Evolutionary conservation across 2,797 vertebrate species (phyloP), one percentile per base, ranked within the genome.

Genomic region (Nyctibius grandis): DNA sequence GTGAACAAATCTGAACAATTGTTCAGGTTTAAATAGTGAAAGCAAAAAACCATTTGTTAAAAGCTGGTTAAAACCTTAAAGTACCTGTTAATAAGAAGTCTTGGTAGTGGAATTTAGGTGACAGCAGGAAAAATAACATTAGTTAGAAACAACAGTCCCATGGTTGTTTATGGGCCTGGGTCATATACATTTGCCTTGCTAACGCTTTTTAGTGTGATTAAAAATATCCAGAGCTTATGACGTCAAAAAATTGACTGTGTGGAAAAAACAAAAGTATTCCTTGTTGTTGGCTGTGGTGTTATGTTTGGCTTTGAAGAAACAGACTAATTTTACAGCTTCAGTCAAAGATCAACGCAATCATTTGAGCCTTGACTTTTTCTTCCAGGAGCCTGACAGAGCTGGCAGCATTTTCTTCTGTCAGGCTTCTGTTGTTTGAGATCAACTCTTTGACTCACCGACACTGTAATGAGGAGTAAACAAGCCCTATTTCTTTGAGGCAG

Each of bases 371-470:
- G 85, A 90, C 89, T 97, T 95, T 93, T 42, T 88, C 33, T 95
- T 95, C 42, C 48, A 72, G 61, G 51, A 94, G 70, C 50, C 59
- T 95, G 91, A 94, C 90, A 91, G 91, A 84, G 70, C 76, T 69
- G 70, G 73, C 5, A 1, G 74, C 59, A 19, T 93, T 95, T 90
- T 91, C 26, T 87, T 65, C 85, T 95, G 77, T 93, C 85, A 88
- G 85, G 83, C 95, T 95, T 96, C 95, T 94, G 91, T 96, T 93
- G 95, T 90, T 93, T 56, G 57, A 90, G 81, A 95, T 96, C 76
- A 95, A 12, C 65, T 90, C 73, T 86, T 90, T 86, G 88, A 76
- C 93, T 95, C 63, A 34, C 76, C 95, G 96, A 84, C 70, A 51
- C 69, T 60, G 74, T 95, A 93, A 94, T 87, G 59, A 95, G 80